A percentile compares a stretch with the other conserved stretches of the same genome.
Conservation (phyloP, 2,797 vertebrate species). For the Liasis olivaceus region DNA sequence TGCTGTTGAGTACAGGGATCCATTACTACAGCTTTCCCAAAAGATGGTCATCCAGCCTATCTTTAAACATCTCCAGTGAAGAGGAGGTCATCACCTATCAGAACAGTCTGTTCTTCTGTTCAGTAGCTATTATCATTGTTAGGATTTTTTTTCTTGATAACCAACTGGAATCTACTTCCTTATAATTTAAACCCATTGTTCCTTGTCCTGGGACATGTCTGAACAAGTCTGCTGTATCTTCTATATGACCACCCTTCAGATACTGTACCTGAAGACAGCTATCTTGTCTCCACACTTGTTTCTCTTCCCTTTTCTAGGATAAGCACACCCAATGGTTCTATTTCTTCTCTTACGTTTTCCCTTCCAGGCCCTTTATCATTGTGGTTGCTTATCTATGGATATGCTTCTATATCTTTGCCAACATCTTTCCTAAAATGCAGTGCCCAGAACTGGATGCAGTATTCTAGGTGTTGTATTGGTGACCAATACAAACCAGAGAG, state of each 20-base stretch:
- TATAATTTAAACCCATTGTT: not conserved
- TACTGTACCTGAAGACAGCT: not conserved
- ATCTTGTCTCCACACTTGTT: not conserved
- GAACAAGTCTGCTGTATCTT: not conserved
- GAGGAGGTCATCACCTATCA: not conserved
- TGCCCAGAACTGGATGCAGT: not conserved
- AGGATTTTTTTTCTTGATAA: not conserved
- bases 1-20: too few species aligned
- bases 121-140: not conserved
- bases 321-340: not conserved
- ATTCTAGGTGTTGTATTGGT: not conserved
- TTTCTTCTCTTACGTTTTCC: not conserved
- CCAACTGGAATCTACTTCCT: not conserved
- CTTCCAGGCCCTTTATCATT: not conserved
- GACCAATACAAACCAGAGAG: not conserved
- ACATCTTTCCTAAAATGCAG: not conserved
- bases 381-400: not conserved
- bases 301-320: not conserved
- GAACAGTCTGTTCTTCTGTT: not conserved
- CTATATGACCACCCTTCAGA: not conserved
- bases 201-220: not conserved
- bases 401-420: not conserved
- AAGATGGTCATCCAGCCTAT: not conserved
- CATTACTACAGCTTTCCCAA: too few species aligned
- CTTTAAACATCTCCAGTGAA: not conserved